phyloP scores from a whole-genome alignment of 2,113 vertebrate species.

The Oreochromis niloticus region DNA sequence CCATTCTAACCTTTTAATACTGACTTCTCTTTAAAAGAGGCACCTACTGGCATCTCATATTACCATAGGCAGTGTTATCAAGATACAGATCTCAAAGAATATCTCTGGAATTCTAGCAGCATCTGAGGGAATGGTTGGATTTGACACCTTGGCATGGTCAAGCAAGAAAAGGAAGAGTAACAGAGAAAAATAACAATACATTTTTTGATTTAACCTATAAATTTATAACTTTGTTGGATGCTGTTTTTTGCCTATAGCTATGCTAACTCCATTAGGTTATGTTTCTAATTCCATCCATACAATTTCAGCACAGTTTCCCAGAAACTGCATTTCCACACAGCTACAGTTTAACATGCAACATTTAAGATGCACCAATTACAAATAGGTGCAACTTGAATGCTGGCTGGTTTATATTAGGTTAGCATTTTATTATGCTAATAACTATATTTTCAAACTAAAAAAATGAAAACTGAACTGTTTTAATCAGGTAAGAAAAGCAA shows the following conservation, averaged over 20 bases:
- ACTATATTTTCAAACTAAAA: background rate
- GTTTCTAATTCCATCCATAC: background rate
- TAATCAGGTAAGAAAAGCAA: background rate
- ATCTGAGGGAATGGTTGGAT: background rate
- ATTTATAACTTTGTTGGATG: background rate
- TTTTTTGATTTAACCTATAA: background rate
- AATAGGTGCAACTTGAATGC: background rate
- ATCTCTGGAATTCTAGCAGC: background rate
- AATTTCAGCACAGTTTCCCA: background rate
- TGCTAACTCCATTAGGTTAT: background rate
- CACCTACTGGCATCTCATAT: background rate
- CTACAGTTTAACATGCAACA: background rate
- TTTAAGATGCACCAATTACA: background rate
- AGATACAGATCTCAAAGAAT: background rate
- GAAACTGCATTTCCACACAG: background rate
- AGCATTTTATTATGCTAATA: background rate
- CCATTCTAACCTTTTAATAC: background rate
- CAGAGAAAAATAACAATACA: background rate
- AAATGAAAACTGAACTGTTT: background rate
- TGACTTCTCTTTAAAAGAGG: background rate
- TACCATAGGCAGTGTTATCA: background rate
- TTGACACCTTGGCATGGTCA: background rate
- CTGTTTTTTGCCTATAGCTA: background rate
- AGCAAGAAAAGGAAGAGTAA: background rate
- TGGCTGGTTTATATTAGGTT: background rate